A percentile compares a stretch with the other conserved stretches of the same genome.
Conservation (phyloP, 2,113 vertebrate genomes). For the Pangasianodon hypophthalmus region DNA sequence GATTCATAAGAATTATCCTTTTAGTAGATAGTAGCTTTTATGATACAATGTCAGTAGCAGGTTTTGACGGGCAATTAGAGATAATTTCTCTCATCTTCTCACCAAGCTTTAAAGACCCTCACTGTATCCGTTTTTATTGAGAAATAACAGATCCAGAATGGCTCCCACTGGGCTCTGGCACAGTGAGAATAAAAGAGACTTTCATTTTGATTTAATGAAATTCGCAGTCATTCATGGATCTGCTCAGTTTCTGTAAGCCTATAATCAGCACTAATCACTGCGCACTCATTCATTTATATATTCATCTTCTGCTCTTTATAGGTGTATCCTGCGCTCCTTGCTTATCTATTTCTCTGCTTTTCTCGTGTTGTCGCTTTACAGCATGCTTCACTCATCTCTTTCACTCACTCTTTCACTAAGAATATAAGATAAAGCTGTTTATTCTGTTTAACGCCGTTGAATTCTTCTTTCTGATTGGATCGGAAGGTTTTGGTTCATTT, state of each 20-base stretch:
- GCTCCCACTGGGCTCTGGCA: constrained; percentile 4
- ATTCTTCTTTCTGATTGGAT: not conserved
- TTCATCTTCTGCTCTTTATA: not conserved
- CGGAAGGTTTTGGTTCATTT: not conserved
- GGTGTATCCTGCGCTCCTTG: not conserved
- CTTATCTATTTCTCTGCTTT: not conserved
- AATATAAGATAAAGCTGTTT: not conserved
- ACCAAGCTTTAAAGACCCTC: not conserved
- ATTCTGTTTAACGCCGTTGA: not conserved
- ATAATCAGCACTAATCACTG: constrained; percentile 22
- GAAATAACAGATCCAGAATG: constrained; percentile 22
- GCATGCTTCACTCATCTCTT: not conserved
- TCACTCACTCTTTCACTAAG: not conserved
- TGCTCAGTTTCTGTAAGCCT: constrained; percentile 19
- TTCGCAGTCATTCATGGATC: not conserved
- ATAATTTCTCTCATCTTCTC: not conserved
- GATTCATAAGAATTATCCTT: not conserved
- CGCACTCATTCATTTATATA: constrained; percentile 4
- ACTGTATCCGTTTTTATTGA: constrained; percentile 13
- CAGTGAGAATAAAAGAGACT: not conserved
- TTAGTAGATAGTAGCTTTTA: not conserved
- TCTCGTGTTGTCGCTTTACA: not conserved
- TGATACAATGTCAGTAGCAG: not conserved
- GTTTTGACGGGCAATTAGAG: not conserved
- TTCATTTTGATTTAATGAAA: constrained; percentile 12